Conservation (phyloP, 2,113 vertebrate genomes). For the Drymodes brunneopygia region DNA sequence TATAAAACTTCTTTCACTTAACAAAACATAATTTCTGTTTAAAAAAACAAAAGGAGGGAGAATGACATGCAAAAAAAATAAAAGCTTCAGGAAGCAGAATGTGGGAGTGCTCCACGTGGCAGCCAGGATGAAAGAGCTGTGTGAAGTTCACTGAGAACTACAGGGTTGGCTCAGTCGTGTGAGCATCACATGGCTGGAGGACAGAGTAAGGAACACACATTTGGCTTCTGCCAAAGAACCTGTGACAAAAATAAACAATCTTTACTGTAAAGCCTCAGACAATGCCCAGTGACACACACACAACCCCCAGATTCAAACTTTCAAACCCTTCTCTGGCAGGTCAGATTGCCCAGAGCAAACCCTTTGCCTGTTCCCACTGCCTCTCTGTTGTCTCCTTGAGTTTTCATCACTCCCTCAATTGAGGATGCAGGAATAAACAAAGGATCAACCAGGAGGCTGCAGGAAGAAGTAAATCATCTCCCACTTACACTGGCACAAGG, state of each 20-base stretch:
- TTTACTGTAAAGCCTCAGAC: neutral
- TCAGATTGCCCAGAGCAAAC: too few species aligned
- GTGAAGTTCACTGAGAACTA: neutral
- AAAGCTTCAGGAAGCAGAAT: neutral
- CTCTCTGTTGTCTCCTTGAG: too few species aligned
- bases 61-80: neutral
- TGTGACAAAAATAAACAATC: neutral
- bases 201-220: neutral
- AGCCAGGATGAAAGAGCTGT: neutral
- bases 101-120: neutral
- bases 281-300: neutral
- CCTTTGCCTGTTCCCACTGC: too few species aligned
- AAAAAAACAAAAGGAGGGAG: accelerated
- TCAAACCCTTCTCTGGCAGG: too few species aligned
- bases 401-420: too few species aligned
- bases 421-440: too few species aligned
- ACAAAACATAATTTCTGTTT: neutral
- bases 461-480: too few species aligned
- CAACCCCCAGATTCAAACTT: neutral
- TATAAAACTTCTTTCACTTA: neutral
- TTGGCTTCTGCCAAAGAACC: neutral
- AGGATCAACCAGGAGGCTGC: too few species aligned
- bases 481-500: too few species aligned
- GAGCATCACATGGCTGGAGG: accelerated
- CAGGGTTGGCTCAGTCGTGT: accelerated